Conservation (phyloP, 2,113 vertebrate species). For the Anser cygnoides region DNA sequence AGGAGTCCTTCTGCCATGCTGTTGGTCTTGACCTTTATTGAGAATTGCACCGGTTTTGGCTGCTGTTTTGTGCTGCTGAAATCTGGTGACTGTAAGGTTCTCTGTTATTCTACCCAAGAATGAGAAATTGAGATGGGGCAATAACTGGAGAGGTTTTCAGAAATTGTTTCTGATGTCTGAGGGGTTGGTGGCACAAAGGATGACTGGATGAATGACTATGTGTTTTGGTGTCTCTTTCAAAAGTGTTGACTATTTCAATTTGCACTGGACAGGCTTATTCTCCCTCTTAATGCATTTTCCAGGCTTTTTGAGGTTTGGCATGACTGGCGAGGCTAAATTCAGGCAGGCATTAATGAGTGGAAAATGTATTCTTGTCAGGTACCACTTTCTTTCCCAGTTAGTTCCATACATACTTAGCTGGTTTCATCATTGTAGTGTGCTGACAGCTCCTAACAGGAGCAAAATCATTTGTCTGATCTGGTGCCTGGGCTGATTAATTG, state of each 20-base stretch:
- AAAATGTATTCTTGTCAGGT: conserved; percentile 40
- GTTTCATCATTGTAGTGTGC: conserved; percentile 30
- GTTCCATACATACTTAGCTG: conserved; percentile 17
- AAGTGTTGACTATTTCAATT: neutral
- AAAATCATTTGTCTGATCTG: conserved; percentile 27
- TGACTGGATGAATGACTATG: neutral
- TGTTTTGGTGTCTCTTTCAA: neutral
- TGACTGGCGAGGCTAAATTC: neutral
- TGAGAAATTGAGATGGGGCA: neutral
- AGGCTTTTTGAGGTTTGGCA: neutral
- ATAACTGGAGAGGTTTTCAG: neutral
- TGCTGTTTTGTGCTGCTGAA: neutral
- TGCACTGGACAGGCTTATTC: neutral
- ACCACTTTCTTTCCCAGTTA: conserved; percentile 22
- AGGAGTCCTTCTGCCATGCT: neutral
- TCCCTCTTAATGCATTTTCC: neutral
- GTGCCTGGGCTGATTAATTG: conserved; percentile 43
- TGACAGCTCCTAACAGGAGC: conserved; percentile 36
- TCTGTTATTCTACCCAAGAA: neutral
- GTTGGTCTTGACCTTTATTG: neutral
- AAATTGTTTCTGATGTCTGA: neutral
- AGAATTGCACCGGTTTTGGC: neutral
- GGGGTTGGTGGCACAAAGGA: neutral
- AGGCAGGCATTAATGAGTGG: neutral
- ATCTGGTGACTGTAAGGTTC: neutral